Conservation (phyloP, 1,140 invertebrate genomes). For the Eriosoma lanigerum region DNA sequence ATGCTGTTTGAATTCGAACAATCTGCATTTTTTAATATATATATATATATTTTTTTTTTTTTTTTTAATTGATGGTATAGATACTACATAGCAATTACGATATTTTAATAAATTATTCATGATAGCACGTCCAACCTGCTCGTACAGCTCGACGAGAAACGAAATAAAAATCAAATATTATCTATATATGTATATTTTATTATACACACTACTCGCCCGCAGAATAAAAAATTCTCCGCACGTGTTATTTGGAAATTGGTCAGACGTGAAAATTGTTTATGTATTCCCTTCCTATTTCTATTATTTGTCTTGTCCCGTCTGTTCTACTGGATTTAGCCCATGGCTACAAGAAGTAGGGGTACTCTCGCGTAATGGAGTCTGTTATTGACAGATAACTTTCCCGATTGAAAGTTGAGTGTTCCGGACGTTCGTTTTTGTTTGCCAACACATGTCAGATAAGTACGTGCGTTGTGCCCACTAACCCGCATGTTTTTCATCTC, state of each 20-base stretch:
- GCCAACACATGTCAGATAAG: slow-evolving; percentile 35
- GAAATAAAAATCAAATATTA: neutral
- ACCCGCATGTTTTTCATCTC: neutral
- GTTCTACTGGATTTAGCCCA: slow-evolving; percentile 41
- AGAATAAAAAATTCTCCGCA: slow-evolving; percentile 30
- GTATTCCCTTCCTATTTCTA: slow-evolving; percentile 22
- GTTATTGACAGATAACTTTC: slow-evolving; percentile 51
- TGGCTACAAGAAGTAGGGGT: slow-evolving; percentile 13
- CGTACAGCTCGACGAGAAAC: neutral
- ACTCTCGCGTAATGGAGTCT: slow-evolving; percentile 37
- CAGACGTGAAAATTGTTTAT: slow-evolving; percentile 51
- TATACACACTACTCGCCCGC: neutral
- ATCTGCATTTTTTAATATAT: neutral
- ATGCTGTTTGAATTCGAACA: slow-evolving; percentile 9
- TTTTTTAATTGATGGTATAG: slow-evolving; percentile 25
- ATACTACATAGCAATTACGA: slow-evolving; percentile 28
- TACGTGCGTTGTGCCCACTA: neutral
- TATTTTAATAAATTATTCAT: slow-evolving; percentile 48
- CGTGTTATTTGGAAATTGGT: slow-evolving; percentile 46
- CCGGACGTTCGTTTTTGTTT: slow-evolving; percentile 51
- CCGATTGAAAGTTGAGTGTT: slow-evolving; percentile 50
- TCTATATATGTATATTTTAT: no score
- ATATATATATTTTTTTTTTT: neutral
- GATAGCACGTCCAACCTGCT: neutral
- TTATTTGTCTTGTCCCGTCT: slow-evolving; percentile 37